phyloP scores from a whole-genome alignment of 2,888 invertebrate genomes.

The Subacronicta megacephala region DNA sequence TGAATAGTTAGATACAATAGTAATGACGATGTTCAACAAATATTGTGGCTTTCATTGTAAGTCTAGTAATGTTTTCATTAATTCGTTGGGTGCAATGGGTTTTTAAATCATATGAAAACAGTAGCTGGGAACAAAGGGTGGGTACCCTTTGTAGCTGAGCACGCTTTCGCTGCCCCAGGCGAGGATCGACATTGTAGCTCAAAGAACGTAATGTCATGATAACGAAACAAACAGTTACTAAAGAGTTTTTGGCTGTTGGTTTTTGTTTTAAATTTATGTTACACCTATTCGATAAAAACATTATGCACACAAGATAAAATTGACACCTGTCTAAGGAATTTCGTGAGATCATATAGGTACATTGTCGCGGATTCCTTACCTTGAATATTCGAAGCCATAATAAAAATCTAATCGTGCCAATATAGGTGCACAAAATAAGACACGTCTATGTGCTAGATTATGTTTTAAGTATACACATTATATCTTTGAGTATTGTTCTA shows the following conservation, averaged over 20 bases:
- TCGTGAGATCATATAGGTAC: too few relatives aligned
- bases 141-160: conserved; percentile 35
- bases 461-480: neutral
- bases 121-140: conserved; percentile 23
- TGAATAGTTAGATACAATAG: neutral
- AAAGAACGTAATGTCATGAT: conserved; percentile 37
- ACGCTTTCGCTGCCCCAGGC: conserved; percentile 41
- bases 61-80: conserved; percentile 24
- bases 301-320: neutral
- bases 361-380: neutral
- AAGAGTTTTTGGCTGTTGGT: conserved; percentile 6
- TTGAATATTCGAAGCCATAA: neutral
- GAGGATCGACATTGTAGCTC: conserved; percentile 40
- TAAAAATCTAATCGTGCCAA: conserved; percentile 2
- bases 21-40: neutral
- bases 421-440: neutral
- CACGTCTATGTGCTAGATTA: conserved; percentile 7
- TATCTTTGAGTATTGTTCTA: too few relatives aligned
- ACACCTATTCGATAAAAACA: neutral
- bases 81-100: conserved; percentile 16
- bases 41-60: conserved; percentile 8
- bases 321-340: neutral
- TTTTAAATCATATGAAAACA: conserved; percentile 51
- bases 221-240: conserved; percentile 31
- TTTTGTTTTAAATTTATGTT: conserved; percentile 10